phyloP scores from a whole-genome alignment of 2,888 invertebrate genomes.

The Pycnomerus fuliginosus region DNA sequence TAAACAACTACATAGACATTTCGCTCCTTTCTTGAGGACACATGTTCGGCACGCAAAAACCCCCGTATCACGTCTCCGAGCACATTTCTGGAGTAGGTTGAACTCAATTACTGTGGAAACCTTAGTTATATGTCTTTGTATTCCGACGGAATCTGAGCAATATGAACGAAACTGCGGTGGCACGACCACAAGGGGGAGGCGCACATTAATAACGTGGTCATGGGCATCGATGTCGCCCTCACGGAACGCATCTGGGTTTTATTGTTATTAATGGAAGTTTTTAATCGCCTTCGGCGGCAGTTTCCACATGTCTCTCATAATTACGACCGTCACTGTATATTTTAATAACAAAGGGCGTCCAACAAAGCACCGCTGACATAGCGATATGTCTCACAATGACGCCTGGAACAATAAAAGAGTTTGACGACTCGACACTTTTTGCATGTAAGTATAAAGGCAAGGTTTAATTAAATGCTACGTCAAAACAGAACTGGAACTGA shows the following conservation, averaged over 20 bases:
- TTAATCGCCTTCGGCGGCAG: slow-evolving; percentile 31
- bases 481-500: too few species aligned
- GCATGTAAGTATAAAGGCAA: too few species aligned
- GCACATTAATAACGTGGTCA: slow-evolving; percentile 34
- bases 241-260: slow-evolving; percentile 27
- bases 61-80: slow-evolving; percentile 28
- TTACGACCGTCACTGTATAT: slow-evolving; percentile 29
- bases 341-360: slow-evolving; percentile 29
- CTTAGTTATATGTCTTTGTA: slow-evolving; percentile 34
- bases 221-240: slow-evolving; percentile 24
- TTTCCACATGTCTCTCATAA: slow-evolving; percentile 28
- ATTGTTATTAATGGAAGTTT: slow-evolving; percentile 35
- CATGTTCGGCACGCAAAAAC: slow-evolving; percentile 29
- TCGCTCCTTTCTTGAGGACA: slow-evolving; percentile 8
- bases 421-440: too few species aligned
- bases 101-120: slow-evolving; percentile 38
- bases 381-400: slow-evolving; percentile 1
- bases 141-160: slow-evolving; percentile 32
- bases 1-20: background rate
- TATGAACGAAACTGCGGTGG: slow-evolving; percentile 27
- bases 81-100: slow-evolving; percentile 29
- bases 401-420: slow-evolving; percentile 1
- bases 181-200: slow-evolving; percentile 28
- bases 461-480: too few species aligned
- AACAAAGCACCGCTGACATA: slow-evolving; percentile 12